These are phyloP conservation scores for Brenthis daphne DNA, from an alignment of 2,888 invertebrate species.

Conservation along the genomic window DNA sequence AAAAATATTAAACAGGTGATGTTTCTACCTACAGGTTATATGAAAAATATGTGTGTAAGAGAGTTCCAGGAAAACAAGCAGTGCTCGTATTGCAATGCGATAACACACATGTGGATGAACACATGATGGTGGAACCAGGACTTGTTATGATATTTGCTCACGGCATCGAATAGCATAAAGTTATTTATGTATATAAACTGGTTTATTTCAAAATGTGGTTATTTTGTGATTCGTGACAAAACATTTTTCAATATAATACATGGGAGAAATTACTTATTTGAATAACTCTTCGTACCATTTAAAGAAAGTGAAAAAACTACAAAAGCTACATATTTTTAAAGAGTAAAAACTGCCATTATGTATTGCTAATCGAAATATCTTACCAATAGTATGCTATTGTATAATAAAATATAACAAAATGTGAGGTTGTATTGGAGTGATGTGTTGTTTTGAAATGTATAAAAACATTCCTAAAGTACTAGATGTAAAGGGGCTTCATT, in stretches of 20 bases:
- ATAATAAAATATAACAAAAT: slow-evolving; percentile 25
- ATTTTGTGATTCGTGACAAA: slow-evolving; percentile 2
- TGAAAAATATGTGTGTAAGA: slow-evolving; percentile 96
- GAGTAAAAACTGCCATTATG: background rate
- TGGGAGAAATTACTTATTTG: too few species aligned
- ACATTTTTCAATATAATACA: too few species aligned
- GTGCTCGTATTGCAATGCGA: slow-evolving; percentile 97
- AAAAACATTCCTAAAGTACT: slow-evolving; percentile 37
- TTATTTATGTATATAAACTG: slow-evolving; percentile 11
- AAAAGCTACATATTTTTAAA: too few species aligned
- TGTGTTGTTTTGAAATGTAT: slow-evolving; percentile 26
- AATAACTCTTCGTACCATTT: background rate
- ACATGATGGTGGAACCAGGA: slow-evolving; percentile 97
- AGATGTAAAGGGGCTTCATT: slow-evolving; percentile 13
- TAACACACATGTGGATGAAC: slow-evolving; percentile 96
- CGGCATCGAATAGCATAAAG: slow-evolving; percentile 88
- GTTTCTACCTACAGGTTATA: slow-evolving; percentile 80
- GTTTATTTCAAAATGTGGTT: slow-evolving; percentile 3
- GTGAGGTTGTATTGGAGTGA: slow-evolving; percentile 16
- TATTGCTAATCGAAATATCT: slow-evolving; percentile 17
- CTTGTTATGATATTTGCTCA: slow-evolving; percentile 99
- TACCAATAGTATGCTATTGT: slow-evolving; percentile 23
- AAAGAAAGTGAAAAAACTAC: background rate
- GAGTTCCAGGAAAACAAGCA: slow-evolving; percentile 97
- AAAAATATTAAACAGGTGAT: background rate